Base-by-base conservation (phyloP, 2,888 invertebrate species). In the Melolontha melolontha region DNA sequence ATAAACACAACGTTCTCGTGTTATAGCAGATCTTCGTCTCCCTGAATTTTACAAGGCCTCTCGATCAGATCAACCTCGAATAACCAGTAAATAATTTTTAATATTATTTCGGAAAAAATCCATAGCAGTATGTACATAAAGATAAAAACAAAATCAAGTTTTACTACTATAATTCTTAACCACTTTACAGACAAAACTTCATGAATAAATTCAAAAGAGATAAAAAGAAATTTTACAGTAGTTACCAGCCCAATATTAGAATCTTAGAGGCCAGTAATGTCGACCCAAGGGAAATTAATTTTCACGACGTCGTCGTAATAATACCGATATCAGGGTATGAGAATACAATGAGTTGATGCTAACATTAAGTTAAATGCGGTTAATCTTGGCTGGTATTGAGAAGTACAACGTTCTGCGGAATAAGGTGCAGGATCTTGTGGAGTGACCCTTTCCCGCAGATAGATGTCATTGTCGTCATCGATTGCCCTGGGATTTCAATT, bases 401-500 rank as follows among this genome's bases (percentile, higher is more conserved):
- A 64, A 52, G 51, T 52, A 27, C 41, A 49, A 42, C 47, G 12
- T 64, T 51, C 29, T 34, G 47, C 40, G 11, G 50, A 64, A 39
- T 42, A 29, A 54, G 52, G 42, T 42, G 51, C 51, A 51, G 50
- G 64, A 40, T 64, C 51, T 16, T 41, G 22, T 64, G 51, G 40
- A 54, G 42, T 67, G 59, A 67, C 54, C 67, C 67, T 27, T 51
- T 41, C 42, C 55, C 22, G 44, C 65, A 76, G 76, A 80, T 79
- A 74, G 78, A 80, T 75, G 76, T 76, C 77, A 79, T 80, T 80
- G 80, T 80, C 77, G 77, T 71, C 74, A 72, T 67, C 80, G 80
- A 81, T 81, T 80, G 80, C 80, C 79, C 79, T 68, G 77, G 80
- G 80, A 80, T 79, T 81, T 80, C 80, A 78, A 79, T 80, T 80